Evolutionary conservation across 2,113 vertebrate genomes (phyloP), one percentile per base, ranked within the genome.

Genomic region (Colossoma macropomum): DNA sequence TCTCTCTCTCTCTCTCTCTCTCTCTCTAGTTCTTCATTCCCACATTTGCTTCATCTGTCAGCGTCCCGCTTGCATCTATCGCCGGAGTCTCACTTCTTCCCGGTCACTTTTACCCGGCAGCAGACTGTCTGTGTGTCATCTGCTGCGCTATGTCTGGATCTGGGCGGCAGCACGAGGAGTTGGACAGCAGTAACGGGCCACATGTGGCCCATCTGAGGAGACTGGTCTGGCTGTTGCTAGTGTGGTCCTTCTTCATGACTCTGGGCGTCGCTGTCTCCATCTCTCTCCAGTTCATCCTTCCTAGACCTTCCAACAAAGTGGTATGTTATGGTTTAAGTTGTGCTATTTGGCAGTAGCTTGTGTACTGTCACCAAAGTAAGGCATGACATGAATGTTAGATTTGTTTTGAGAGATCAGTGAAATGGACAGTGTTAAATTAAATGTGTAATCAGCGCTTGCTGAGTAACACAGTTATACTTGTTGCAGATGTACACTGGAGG

Each of bases 191-290:
- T 84, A 34, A 70, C 1, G 74, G 66, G 7, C 45, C 21, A 1
- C 65, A 59, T 6, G 30, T 77, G 70, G 69, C 23, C 16, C 78
- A 78, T 50, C 81, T 81, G 28, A 50, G 88, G 28, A 84, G 62
- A 21, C 79, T 92, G 27, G 34, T 86, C 75, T 81, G 75, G 4
- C 38, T 93, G 69, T 86, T 93, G 75, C 76, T 93, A 50, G 45
- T 90, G 66, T 94, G 93, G 93, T 77, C 76, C 77, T 68, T 80
- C 66, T 1, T 92, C 62, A 87, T 93, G 2, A 90, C 93, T 54
- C 38, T 92, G 15, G 45, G 80, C 59, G 90, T 92, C 62, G 60
- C 59, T 21, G 59, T 75, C 9, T 66, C 86, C 72, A 78, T 92
- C 80, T 25, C 73, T 66, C 25, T 90, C 19, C 90, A 85, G 87